phyloP scores from a whole-genome alignment of 1,140 invertebrate species.

The Prorops nasuta region DNA sequence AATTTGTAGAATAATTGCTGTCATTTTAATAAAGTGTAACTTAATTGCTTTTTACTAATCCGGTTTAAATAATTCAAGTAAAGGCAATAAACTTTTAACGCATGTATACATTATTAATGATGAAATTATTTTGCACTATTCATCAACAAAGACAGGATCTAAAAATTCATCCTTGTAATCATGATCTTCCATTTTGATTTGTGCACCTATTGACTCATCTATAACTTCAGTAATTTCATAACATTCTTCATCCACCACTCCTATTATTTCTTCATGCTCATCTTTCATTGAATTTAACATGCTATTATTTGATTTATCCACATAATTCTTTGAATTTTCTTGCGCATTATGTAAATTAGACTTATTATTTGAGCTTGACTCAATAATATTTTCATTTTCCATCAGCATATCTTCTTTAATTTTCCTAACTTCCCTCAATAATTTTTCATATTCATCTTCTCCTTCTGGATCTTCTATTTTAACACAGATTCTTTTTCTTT shows the following conservation, averaged over 20 bases:
- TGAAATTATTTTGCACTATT: too few species aligned
- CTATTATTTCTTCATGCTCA: slow-evolving; percentile 5
- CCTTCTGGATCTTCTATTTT: not conserved
- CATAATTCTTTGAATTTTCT: not conserved
- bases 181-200: not conserved
- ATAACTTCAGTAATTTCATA: not conserved
- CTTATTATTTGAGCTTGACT: too few species aligned
- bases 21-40: too few species aligned
- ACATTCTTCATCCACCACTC: slow-evolving; percentile 2
- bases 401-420: slow-evolving; percentile 10
- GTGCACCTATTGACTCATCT: not conserved
- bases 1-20: too few species aligned
- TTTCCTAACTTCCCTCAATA: slow-evolving; percentile 19
- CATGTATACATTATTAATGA: too few species aligned
- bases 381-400: slow-evolving; percentile 10
- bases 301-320: not conserved
- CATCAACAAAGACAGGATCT: slow-evolving; percentile 17
- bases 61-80: too few species aligned
- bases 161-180: slow-evolving; percentile 16
- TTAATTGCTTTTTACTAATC: too few species aligned
- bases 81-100: too few species aligned
- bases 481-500: not conserved
- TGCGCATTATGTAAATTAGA: not conserved
- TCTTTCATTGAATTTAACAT: not conserved
- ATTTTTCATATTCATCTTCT: slow-evolving; percentile 21